Evolutionary conservation across 1,140 invertebrate genomes (phyloP).

Genomic region (Lutraria rhynchaena): DNA sequence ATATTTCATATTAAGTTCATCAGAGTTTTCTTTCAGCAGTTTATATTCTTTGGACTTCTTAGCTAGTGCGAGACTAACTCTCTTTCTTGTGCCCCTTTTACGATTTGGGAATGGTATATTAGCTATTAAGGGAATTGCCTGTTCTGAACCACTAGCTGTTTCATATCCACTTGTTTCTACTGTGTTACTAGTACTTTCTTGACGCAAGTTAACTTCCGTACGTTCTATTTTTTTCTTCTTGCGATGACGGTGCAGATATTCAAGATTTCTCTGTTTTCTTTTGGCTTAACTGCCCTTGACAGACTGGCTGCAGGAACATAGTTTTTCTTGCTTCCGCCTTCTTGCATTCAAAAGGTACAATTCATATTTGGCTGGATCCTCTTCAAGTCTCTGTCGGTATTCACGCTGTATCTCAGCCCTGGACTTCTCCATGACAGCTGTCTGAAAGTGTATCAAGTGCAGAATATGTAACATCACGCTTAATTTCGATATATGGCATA

Average conservation of each 20-base stretch:
- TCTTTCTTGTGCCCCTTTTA: constrained; percentile 8
- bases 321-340: background rate
- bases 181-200: background rate
- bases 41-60: constrained; percentile 5
- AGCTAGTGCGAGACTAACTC: constrained; percentile 4
- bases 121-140: background rate
- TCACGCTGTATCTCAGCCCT: constrained; percentile 46
- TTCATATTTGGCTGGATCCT: constrained; percentile 19
- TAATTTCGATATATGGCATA: too few relatives aligned
- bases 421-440: too few relatives aligned
- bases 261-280: constrained; percentile 25
- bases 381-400: constrained; percentile 40
- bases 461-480: too few relatives aligned
- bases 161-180: constrained; percentile 51
- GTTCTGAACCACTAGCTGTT: background rate
- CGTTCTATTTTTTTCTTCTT: too few relatives aligned
- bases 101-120: constrained; percentile 17
- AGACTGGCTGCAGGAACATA: constrained; percentile 17
- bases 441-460: too few relatives aligned
- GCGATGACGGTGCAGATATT: constrained; percentile 3
- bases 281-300: background rate
- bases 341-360: constrained; percentile 42
- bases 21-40: constrained; percentile 8
- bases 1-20: constrained; percentile 16
- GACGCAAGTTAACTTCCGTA: too few relatives aligned